phyloP scores from a whole-genome alignment of 2,113 vertebrate genomes.

The Mugil cephalus region DNA sequence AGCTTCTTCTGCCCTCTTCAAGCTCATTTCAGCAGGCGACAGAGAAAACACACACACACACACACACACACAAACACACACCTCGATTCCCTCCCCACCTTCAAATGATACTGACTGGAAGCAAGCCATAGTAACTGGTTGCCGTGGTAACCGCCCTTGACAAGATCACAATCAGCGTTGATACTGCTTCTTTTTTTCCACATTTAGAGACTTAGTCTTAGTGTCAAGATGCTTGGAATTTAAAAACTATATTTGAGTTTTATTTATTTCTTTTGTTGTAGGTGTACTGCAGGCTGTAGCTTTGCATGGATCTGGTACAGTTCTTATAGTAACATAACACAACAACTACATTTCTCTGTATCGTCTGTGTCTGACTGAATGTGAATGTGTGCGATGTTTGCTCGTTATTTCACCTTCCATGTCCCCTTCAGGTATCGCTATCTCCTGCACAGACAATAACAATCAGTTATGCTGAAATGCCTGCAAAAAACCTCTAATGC shows the following conservation, averaged over 20 bases:
- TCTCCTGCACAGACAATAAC: conserved; percentile 1
- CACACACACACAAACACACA: not conserved
- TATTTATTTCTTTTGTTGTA: not conserved
- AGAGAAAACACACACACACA: conserved; percentile 6
- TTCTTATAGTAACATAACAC: not conserved
- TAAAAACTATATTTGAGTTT: not conserved
- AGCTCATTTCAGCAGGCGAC: conserved; percentile 23
- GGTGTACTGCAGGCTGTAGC: not conserved
- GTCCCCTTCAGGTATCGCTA: not conserved
- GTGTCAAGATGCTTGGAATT: conserved; percentile 1
- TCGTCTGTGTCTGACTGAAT: not conserved
- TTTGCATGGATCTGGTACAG: not conserved
- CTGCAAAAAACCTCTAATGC: conserved; percentile 5
- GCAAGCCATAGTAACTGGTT: conserved; percentile 57
- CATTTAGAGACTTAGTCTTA: conserved; percentile 1
- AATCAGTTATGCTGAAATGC: conserved; percentile 13
- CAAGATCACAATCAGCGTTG: conserved; percentile 42
- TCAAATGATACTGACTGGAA: conserved; percentile 41
- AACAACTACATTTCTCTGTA: conserved; percentile 7
- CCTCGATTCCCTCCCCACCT: conserved; percentile 28
- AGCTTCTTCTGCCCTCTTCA: conserved; percentile 13
- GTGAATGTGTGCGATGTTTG: not conserved
- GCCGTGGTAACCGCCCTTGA: conserved; percentile 54
- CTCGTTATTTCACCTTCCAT: not conserved
- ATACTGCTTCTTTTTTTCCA: conserved; percentile 21